Conservation (phyloP, 2,888 invertebrate species). For the Encarsia formosa region DNA sequence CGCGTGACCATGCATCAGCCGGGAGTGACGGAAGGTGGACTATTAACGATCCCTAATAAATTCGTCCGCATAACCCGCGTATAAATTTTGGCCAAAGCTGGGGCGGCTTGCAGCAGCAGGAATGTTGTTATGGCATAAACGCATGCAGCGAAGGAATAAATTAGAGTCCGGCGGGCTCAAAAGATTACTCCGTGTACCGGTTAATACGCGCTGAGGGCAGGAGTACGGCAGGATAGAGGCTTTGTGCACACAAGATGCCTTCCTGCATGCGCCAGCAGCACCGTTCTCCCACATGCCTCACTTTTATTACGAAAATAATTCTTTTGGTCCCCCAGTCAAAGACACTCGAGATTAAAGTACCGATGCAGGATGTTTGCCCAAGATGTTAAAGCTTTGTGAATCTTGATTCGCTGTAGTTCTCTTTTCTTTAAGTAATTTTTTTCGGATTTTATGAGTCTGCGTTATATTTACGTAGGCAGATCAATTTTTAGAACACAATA, state of each 20-base stretch:
- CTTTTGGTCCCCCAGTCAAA: slow-evolving; percentile 11
- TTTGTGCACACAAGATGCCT: neutral
- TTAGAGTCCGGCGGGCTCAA: slow-evolving; percentile 31
- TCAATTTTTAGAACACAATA: too few species aligned
- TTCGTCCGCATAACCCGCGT: slow-evolving; percentile 7
- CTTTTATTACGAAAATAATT: neutral
- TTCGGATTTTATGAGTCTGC: too few species aligned
- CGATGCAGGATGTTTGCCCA: slow-evolving; percentile 6
- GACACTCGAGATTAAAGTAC: slow-evolving; percentile 3
- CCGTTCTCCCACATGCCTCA: neutral
- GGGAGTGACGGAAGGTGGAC: neutral
- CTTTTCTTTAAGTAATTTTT: too few species aligned
- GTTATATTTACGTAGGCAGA: too few species aligned
- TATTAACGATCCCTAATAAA: slow-evolving; percentile 18
- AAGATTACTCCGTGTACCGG: slow-evolving; percentile 31
- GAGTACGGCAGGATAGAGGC: neutral
- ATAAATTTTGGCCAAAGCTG: slow-evolving; percentile 12
- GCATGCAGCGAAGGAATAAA: slow-evolving; percentile 27
- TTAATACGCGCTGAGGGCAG: neutral
- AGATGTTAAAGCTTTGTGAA: too few species aligned
- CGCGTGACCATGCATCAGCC: slow-evolving; percentile 7
- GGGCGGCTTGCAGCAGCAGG: neutral
- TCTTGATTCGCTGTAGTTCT: too few species aligned
- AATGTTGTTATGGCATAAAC: neutral
- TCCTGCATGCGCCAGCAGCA: neutral